Percentiles rank a stretch among this genome's conserved stretches.
Evolutionary conservation across 2,888 invertebrate genomes (phyloP).

Genomic region (Ellobium chinense): DNA sequence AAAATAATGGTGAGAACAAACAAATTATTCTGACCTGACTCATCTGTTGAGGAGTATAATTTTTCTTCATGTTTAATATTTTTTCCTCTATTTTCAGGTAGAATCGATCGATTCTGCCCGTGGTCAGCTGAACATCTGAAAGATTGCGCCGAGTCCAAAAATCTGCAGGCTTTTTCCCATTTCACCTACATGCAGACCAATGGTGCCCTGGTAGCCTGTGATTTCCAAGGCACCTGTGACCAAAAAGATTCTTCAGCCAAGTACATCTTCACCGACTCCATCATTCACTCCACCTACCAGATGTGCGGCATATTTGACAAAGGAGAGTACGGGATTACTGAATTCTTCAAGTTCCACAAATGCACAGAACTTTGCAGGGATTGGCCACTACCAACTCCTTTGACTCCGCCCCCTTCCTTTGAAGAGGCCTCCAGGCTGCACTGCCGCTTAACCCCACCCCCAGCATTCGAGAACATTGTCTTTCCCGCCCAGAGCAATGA

Average conservation of each 20-base stretch:
- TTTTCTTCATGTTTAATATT: too few relatives aligned
- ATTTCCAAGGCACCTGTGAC: constrained; percentile 61
- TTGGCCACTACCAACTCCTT: constrained; percentile 52
- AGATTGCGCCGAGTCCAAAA: constrained; percentile 45
- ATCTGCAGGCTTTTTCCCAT: constrained; percentile 63
- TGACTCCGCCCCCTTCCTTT: constrained; percentile 43
- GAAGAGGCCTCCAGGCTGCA: constrained; percentile 8
- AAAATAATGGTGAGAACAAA: too few relatives aligned
- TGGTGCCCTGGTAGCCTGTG: constrained; percentile 58
- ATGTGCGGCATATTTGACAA: constrained; percentile 57
- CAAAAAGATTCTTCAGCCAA: constrained; percentile 17
- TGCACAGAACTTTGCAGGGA: constrained; percentile 60
- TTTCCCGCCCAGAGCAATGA: constrained; percentile 13
- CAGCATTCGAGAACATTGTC: constrained; percentile 33
- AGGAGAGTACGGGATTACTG: constrained; percentile 61
- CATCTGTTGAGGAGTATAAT: too few relatives aligned
- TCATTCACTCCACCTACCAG: constrained; percentile 59
- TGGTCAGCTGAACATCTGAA: constrained; percentile 2
- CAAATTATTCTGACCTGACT: too few relatives aligned
- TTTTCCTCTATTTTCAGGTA: neutral
- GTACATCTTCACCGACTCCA: constrained; percentile 61
- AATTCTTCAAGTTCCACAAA: constrained; percentile 63
- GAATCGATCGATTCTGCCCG: constrained; percentile 27
- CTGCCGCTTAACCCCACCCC: constrained; percentile 4
- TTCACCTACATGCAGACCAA: constrained; percentile 63